phyloP scores from a whole-genome alignment of 2,113 vertebrate genomes.

The Puntigrus tetrazona region DNA sequence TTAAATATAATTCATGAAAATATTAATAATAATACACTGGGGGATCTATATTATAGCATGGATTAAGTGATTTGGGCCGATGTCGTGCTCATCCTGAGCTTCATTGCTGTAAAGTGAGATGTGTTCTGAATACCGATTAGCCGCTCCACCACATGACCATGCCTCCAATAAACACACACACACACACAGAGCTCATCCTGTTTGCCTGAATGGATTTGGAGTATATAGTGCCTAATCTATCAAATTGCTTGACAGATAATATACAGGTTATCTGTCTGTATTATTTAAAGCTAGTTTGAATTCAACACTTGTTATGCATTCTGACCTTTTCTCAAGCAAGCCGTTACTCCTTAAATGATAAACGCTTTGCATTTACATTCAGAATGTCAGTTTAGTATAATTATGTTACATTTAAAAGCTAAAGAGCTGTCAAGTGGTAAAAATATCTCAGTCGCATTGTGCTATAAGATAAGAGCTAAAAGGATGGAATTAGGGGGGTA shows the following conservation, averaged over 20 bases:
- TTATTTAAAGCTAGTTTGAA: neutral
- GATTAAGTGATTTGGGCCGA: conserved; percentile 13
- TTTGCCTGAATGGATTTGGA: conserved; percentile 17
- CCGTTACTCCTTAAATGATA: neutral
- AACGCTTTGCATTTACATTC: neutral
- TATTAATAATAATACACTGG: neutral
- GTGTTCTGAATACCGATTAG: conserved; percentile 44
- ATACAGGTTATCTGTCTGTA: neutral
- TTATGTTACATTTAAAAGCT: neutral
- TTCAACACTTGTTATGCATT: neutral
- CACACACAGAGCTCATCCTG: too few relatives aligned
- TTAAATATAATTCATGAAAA: too few relatives aligned
- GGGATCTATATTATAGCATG: neutral
- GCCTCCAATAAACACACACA: neutral
- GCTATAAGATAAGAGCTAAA: neutral
- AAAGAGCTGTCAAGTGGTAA: neutral
- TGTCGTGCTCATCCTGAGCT: conserved; percentile 28
- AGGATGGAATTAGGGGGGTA: neutral
- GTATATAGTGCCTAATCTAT: neutral
- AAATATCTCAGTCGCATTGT: neutral
- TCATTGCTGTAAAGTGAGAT: conserved; percentile 31
- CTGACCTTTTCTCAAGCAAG: conserved; percentile 3
- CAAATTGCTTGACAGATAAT: conserved; percentile 1
- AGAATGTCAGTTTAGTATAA: neutral
- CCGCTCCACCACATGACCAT: neutral